Evolutionary conservation across 2,888 invertebrate species (phyloP), one percentile per base, ranked within the genome.

Genomic region (Emmelina monodactyla): DNA sequence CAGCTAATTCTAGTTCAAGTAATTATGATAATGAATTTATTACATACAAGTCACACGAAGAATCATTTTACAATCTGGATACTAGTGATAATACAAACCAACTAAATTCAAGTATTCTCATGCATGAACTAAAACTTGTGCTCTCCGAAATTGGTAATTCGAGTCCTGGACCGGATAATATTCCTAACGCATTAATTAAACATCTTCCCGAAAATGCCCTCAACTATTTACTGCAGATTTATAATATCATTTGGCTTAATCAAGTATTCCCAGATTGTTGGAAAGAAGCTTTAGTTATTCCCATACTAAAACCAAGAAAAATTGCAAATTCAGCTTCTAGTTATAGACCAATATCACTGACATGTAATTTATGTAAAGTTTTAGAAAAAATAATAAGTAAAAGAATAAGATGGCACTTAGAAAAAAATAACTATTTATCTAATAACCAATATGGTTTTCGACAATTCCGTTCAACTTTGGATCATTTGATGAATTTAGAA

Each of bases 301-400:
- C 45, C 16, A 42, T 45, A 28, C 28, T 38, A 33, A 45, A 43
- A 38, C 42, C 41, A 14, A 38, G 38, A 6, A 43, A 40, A 37
- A 22, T 34, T 7, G 16, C 37, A 2, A 37, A 14, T 13, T 29
- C 12, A 12, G 10, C 14, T 28, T 14, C 35, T 6, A 45, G 33
- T 28, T 43, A 38, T 35, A 40, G 43, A 31, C 42, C 43, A 7
- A 45, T 45, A 32, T 40, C 42, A 1, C 28, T 43, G n/a, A n/a
- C n/a, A n/a, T n/a, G n/a, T n/a, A n/a, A n/a, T n/a, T n/a, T n/a
- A n/a, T n/a, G n/a, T n/a, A n/a, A n/a, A n/a, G n/a, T n/a, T n/a
- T n/a, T n/a, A n/a, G n/a, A n/a, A n/a, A n/a, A n/a, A n/a, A n/a
- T n/a, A n/a, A n/a, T n/a, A n/a, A n/a, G n/a, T n/a, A n/a, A n/a